These are phyloP conservation scores for Coluber constrictor DNA, from an alignment of 2,797 vertebrate species.

Conservation along the genomic window DNA sequence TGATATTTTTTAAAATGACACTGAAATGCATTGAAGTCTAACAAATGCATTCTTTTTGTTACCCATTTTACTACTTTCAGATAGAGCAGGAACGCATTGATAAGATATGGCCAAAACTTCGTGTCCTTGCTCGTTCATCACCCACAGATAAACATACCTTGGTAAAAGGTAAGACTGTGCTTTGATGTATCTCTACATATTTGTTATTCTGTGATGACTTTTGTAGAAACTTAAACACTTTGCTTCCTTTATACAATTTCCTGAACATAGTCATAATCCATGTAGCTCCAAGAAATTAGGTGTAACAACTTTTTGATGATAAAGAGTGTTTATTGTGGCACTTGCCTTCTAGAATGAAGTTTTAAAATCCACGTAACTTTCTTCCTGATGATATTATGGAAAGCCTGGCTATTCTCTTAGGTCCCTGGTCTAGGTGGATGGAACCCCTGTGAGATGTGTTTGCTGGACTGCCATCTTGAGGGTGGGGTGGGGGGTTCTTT, in stretches of 20 bases:
- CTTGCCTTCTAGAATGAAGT: background rate
- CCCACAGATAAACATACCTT: slow-evolving; percentile 93
- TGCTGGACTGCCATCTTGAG: background rate
- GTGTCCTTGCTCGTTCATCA: slow-evolving; percentile 89
- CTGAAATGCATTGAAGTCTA: background rate
- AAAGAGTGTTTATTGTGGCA: background rate
- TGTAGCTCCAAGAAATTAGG: background rate
- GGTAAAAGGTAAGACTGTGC: slow-evolving; percentile 84
- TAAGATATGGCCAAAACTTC: slow-evolving; percentile 94
- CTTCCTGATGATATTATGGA: background rate
- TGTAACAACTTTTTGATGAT: background rate
- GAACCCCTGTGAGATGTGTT: background rate
- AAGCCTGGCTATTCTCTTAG: background rate
- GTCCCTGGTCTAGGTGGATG: background rate
- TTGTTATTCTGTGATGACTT: background rate
- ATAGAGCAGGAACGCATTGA: slow-evolving; percentile 94
- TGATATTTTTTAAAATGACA: background rate
- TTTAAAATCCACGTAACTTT: background rate
- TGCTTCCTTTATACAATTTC: slow-evolving; percentile 48
- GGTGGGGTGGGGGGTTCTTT: background rate
- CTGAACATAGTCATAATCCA: slow-evolving; percentile 75
- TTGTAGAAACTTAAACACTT: background rate
- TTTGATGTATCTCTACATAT: background rate
- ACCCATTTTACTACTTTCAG: slow-evolving; percentile 51
- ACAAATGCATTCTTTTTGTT: background rate